These are phyloP conservation scores for Mycalesis mineus DNA, from an alignment of 2,888 invertebrate species.

Conservation along the genomic window DNA sequence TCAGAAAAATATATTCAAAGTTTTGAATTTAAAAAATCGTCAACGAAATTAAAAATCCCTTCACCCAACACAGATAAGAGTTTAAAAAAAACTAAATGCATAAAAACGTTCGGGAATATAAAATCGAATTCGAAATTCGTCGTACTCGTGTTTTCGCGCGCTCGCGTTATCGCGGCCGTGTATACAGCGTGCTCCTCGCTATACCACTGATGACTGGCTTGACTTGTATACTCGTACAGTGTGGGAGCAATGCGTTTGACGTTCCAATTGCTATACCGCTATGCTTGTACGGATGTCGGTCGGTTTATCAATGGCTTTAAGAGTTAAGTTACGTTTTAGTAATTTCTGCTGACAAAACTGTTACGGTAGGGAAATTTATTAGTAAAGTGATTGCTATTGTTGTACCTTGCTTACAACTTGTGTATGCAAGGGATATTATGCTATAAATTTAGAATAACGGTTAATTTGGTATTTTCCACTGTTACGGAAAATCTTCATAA, in stretches of 20 bases:
- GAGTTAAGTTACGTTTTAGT: slow-evolving; percentile 10
- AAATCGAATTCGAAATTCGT: too few species aligned
- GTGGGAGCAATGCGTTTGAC: slow-evolving; percentile 1
- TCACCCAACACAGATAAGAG: background rate
- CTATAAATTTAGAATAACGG: too few species aligned
- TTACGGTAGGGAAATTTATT: background rate
- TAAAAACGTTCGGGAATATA: background rate
- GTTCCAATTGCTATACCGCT: slow-evolving; percentile 14
- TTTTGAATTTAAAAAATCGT: background rate
- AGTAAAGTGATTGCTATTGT: background rate
- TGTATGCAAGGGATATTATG: too few species aligned
- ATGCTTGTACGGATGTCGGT: background rate
- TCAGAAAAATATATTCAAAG: background rate
- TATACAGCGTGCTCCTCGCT: slow-evolving; percentile 13
- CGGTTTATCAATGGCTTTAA: slow-evolving; percentile 4
- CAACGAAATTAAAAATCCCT: background rate
- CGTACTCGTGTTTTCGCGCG: slow-evolving; percentile 11
- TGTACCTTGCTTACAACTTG: background rate
- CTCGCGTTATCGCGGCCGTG: background rate
- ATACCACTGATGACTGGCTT: slow-evolving; percentile 11
- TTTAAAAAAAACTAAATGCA: background rate
- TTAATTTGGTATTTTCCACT: too few species aligned
- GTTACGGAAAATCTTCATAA: too few species aligned
- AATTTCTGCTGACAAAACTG: slow-evolving; percentile 3
- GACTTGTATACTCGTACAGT: background rate